phyloP scores from a whole-genome alignment of 2,113 vertebrate species.

The Hypanus sabinus region DNA sequence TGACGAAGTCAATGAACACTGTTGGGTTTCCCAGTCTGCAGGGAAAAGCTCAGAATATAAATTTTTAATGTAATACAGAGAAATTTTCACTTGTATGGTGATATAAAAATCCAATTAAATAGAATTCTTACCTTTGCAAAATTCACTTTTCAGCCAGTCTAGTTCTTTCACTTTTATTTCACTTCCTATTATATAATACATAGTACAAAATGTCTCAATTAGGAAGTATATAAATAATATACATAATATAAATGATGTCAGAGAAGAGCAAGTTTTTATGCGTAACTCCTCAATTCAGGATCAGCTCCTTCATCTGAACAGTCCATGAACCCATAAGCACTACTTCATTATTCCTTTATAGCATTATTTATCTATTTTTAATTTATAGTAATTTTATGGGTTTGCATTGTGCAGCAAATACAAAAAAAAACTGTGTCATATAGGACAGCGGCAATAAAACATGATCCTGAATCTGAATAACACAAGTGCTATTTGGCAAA shows the following conservation, averaged over 20 bases:
- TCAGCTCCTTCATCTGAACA: too few relatives aligned
- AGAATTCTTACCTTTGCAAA: conserved; percentile 66
- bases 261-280: too few relatives aligned
- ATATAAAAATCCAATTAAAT: not conserved
- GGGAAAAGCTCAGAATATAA: not conserved
- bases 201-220: not conserved
- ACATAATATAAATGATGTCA: not conserved
- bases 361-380: too few relatives aligned
- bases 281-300: too few relatives aligned
- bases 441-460: too few relatives aligned
- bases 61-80: not conserved
- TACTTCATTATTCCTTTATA: too few relatives aligned
- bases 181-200: conserved; percentile 51
- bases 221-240: not conserved
- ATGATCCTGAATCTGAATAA: too few relatives aligned
- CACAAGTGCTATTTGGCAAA: too few relatives aligned
- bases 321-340: too few relatives aligned
- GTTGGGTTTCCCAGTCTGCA: not conserved
- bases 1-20: not conserved
- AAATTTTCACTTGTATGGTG: not conserved
- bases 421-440: too few relatives aligned
- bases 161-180: conserved; percentile 68
- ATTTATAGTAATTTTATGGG: too few relatives aligned
- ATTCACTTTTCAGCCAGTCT: conserved; percentile 72
- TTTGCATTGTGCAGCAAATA: too few relatives aligned